phyloP scores from a whole-genome alignment of 2,113 vertebrate species.

The Neogale vison region DNA sequence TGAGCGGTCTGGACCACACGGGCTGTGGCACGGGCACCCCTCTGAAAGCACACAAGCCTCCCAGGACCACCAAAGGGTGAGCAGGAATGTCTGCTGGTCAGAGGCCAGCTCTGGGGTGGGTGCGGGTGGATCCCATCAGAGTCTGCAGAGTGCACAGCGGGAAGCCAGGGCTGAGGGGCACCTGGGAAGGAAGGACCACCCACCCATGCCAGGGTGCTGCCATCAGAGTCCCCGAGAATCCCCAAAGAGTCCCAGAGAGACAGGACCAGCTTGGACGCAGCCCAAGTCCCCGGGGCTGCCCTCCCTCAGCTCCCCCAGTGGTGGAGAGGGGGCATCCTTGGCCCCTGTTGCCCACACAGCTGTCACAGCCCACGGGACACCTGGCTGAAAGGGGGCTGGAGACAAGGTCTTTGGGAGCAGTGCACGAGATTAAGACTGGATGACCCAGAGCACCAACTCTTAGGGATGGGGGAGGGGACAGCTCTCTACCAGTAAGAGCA shows the following conservation, averaged over 20 bases:
- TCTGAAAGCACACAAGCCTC: neutral
- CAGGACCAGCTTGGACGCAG: neutral
- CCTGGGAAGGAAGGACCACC: neutral
- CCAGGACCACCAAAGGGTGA: too few species aligned
- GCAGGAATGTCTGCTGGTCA: too few species aligned
- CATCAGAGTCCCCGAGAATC: neutral
- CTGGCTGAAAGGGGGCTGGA: neutral
- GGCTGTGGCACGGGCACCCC: too few species aligned
- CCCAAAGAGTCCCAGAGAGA: neutral
- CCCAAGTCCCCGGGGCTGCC: too few species aligned
- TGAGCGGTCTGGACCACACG: neutral
- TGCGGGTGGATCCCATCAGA: too few species aligned
- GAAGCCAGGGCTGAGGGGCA: neutral
- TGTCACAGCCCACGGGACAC: neutral
- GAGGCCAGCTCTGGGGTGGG: too few species aligned
- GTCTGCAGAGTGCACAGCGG: too few species aligned
- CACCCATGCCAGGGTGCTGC: neutral
- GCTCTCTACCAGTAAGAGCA: too few species aligned
- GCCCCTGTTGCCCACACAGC: too few species aligned
- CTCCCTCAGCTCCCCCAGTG: neutral
- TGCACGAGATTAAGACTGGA: neutral
- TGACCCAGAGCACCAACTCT: neutral
- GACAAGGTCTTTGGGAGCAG: neutral
- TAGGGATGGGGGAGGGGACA: too few species aligned
- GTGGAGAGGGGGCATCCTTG: accelerated